A percentile compares a stretch with the other conserved stretches of the same genome.
Conservation (phyloP, 2,113 vertebrate species). For the Trichomycterus rosablanca region DNA sequence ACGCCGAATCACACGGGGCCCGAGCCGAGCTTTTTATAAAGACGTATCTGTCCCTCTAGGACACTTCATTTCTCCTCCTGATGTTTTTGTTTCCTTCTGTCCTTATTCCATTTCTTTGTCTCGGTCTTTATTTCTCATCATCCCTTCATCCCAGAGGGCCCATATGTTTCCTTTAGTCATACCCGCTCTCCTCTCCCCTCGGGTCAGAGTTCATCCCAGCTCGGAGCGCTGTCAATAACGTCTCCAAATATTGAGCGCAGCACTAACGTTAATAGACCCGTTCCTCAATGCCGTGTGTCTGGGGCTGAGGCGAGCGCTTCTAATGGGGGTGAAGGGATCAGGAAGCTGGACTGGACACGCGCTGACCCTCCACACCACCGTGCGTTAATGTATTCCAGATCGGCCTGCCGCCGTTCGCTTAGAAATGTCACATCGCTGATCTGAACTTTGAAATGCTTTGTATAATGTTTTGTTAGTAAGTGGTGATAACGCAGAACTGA, state of each 20-base stretch:
- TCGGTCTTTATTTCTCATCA: neutral
- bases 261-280: constrained; percentile 35
- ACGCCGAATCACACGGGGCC: constrained; percentile 26
- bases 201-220: constrained; percentile 38
- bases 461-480: constrained; percentile 24
- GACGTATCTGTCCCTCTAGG: constrained; percentile 38
- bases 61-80: constrained; percentile 6
- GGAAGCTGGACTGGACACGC: constrained; percentile 4
- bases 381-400: constrained; percentile 26
- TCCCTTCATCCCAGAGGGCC: constrained; percentile 32
- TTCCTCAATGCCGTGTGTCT: constrained; percentile 32
- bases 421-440: constrained; percentile 3
- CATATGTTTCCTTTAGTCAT: constrained; percentile 46
- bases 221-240: constrained; percentile 18
- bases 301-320: neutral
- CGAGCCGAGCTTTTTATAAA: constrained; percentile 37
- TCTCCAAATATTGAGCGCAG: constrained; percentile 20
- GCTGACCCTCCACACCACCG: constrained; percentile 3
- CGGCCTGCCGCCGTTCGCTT: neutral
- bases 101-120: too few relatives aligned
- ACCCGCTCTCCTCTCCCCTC: constrained; percentile 13
- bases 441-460: constrained; percentile 17
- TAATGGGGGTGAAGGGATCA: constrained; percentile 37
- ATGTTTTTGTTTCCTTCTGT: neutral
- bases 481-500: constrained; percentile 21